These are phyloP conservation scores for Anableps anableps DNA, from an alignment of 2,797 vertebrate genomes.

Conservation along the genomic window DNA sequence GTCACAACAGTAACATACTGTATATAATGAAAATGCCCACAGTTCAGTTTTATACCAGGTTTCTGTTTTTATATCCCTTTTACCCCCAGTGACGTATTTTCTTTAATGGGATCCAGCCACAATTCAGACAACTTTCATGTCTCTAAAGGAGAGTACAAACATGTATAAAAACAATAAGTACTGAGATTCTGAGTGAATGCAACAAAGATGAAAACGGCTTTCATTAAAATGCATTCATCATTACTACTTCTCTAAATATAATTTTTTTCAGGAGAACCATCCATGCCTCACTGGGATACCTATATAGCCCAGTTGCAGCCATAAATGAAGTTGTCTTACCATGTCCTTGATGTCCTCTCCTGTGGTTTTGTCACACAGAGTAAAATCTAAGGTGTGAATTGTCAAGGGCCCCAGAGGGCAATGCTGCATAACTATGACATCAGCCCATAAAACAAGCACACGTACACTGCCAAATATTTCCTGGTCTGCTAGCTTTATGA, in stretches of 20 bases:
- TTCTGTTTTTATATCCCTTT: neutral
- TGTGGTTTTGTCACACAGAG: slow-evolving; percentile 53
- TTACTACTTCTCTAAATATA: slow-evolving; percentile 14
- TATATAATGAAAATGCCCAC: neutral
- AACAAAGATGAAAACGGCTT: slow-evolving; percentile 28
- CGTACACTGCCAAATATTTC: slow-evolving; percentile 33
- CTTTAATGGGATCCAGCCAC: neutral
- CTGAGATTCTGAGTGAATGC: slow-evolving; percentile 9
- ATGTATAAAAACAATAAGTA: neutral
- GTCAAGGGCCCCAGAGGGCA: slow-evolving; percentile 64
- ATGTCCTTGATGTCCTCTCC: slow-evolving; percentile 55
- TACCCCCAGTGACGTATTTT: neutral
- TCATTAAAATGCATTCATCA: slow-evolving; percentile 4
- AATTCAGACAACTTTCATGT: neutral
- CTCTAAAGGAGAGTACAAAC: neutral
- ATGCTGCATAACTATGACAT: slow-evolving; percentile 77
- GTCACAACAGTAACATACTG: neutral
- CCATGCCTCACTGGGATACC: slow-evolving; percentile 17
- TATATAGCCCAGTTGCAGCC: slow-evolving; percentile 17
- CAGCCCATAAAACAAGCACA: slow-evolving; percentile 66
- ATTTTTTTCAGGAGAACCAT: slow-evolving; percentile 22
- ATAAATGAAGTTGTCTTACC: slow-evolving; percentile 64
- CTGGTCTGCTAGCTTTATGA: slow-evolving; percentile 55
- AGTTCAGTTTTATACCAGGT: neutral
- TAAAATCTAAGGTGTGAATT: slow-evolving; percentile 77